Evolutionary conservation across 2,888 invertebrate genomes (phyloP), one percentile per base, ranked within the genome.

Genomic region (Allolobophora icterica): DNA sequence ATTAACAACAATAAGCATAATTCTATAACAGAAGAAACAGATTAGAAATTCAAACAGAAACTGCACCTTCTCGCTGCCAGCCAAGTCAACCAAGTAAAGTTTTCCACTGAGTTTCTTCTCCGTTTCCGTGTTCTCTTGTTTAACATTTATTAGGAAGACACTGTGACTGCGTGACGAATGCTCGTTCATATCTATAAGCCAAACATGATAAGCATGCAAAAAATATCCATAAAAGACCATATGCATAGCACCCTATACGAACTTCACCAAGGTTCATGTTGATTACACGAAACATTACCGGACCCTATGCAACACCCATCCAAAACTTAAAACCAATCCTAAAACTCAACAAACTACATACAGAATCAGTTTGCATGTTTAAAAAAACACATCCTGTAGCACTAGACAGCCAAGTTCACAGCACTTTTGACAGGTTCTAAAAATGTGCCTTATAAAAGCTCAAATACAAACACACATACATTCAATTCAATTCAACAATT

Each of bases 121-220:
- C 95, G 98, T 99, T 96, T 99, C 99, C 94, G 98, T 96, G 96
- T 99, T 99, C 96, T 99, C 99, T 96, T 99, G 99, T 96, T 99
- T 99, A 19, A 99, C 99, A 95, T 99, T 99, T 94, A 99, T 99
- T 94, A 99, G 97, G 96, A 99, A 99, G 94, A 99, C 99, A 95
- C 99, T 99, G 96, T 99, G 99, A 94, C 99, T 99, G 96, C 99
- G 97, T 93, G 99, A 99, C 94, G 99, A 99, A 96, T 99, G 99
- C 96, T 99, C 99, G 96, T 99, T 99, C 99, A 99, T 99, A 91
- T 93, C 93, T 93, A 91, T 40, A 8, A n/a, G n/a, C 13, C 30
- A 71, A n/a, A 71, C 4, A 71, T 71, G n/a, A 71, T n/a, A 71
- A 71, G 30, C n/a, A 71, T 24, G 58, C 13, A 71, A 3, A 71